Evolutionary conservation across 1,140 invertebrate genomes (phyloP).

Genomic region (Papilio machaon): DNA sequence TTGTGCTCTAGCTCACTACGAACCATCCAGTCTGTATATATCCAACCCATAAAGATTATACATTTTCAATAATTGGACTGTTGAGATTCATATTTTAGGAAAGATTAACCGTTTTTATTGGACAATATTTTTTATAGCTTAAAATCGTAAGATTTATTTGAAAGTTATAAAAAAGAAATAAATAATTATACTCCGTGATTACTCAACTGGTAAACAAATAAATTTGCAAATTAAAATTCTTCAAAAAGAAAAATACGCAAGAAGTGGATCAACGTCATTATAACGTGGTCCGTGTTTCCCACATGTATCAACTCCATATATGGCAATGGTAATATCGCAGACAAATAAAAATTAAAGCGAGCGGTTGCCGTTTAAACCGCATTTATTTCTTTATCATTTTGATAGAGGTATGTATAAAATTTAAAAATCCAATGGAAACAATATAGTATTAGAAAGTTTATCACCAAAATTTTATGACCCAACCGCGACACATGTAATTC

Average conservation of each 20-base stretch:
- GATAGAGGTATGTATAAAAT: neutral
- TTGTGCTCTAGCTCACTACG: slow-evolving; percentile 43
- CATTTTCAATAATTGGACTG: neutral
- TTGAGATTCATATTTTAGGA: neutral
- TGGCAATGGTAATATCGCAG: slow-evolving; percentile 48
- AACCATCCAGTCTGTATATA: neutral
- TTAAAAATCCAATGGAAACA: no score
- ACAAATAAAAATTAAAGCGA: slow-evolving; percentile 29
- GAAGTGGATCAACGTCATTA: neutral
- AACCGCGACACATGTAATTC: slow-evolving; percentile 3
- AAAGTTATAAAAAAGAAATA: neutral
- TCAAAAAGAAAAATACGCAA: neutral
- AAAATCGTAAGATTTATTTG: neutral
- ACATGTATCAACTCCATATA: slow-evolving; percentile 57
- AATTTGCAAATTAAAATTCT: slow-evolving; percentile 4
- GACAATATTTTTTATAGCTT: neutral
- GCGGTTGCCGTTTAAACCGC: slow-evolving; percentile 1
- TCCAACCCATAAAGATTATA: neutral
- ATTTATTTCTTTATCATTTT: neutral
- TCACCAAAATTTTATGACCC: slow-evolving; percentile 9
- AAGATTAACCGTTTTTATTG: neutral
- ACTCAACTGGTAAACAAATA: neutral
- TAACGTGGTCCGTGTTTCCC: slow-evolving; percentile 47
- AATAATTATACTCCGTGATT: neutral
- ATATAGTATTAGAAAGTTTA: neutral